Evolutionary conservation across 2,113 vertebrate genomes (phyloP), one percentile per base, ranked within the genome.

Genomic region (Austrofundulus limnaeus): DNA sequence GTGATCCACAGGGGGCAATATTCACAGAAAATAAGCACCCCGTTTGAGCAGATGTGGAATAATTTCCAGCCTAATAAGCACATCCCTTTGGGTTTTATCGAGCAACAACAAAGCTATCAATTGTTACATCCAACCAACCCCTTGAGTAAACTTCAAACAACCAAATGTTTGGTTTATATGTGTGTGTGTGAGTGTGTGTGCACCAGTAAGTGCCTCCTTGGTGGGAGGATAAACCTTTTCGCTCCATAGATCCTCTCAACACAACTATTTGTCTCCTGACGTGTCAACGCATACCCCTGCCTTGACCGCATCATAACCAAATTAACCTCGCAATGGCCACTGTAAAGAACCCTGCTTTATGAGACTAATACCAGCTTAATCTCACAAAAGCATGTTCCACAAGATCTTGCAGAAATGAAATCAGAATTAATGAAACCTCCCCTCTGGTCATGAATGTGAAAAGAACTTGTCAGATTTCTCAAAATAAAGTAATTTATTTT

Each of bases 261-360:
- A 75, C 57, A 52, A 77, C 78, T 69, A 85, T 89, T 78, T 73
- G 66, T 89, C 82, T 82, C 67, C 58, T 59, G 70, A 64, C 38
- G 48, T 83, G 87, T 84, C 82, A 84, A 77, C 47, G 45, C 56
- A 62, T 78, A 78, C 64, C 76, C 62, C 43, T 25, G 63, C 76
- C 75, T 78, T 85, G 80, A 86, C 86, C 82, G 72, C 85, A 87
- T 84, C 77, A 82, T 83, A 84, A 84, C 75, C 53, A 47, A 85
- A 86, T 90, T 87, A 84, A 85, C 85, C 83, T 88, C 78, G 54
- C 64, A 54, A 85, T 85, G 85, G 82, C 82, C 31, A n/a, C 73
- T 79, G 84, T 89, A 89, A 87, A 86, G 84, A 81, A n/a, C n/a
- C n/a, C n/a, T n/a, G n/a, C n/a, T n/a, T n/a, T n/a, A n/a, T n/a